A percentile compares a stretch with the other conserved stretches of the same genome.
phyloP scores from a whole-genome alignment of 2,888 invertebrate genomes.

The Drosophila sordidula region DNA sequence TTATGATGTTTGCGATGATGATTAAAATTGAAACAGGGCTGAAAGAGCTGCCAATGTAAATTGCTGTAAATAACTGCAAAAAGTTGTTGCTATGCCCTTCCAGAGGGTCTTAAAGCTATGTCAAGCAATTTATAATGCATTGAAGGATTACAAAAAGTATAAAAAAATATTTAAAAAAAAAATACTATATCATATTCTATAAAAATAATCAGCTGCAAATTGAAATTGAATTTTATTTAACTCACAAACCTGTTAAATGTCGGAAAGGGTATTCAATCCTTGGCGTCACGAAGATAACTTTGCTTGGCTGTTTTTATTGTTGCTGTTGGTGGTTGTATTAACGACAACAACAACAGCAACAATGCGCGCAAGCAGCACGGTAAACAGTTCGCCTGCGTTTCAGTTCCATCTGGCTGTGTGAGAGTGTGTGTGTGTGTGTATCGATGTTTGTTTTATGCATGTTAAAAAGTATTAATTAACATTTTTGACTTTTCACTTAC shows the following conservation, averaged over 20 bases:
- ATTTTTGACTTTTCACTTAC: slow-evolving; percentile 75
- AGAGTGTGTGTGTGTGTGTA: slow-evolving; percentile 25
- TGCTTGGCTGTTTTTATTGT: slow-evolving; percentile 6
- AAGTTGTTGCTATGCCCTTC: background rate
- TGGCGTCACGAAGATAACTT: background rate
- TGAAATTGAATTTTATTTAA: too few species aligned
- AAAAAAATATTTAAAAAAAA: too few species aligned
- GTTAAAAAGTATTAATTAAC: slow-evolving; percentile 80
- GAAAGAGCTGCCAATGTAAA: slow-evolving; percentile 63
- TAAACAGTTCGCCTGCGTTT: slow-evolving; percentile 45
- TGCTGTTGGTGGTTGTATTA: slow-evolving; percentile 42
- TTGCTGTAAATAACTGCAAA: slow-evolving; percentile 59
- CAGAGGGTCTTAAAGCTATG: background rate
- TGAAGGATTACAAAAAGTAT: too few species aligned
- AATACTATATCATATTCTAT: too few species aligned
- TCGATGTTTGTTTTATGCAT: slow-evolving; percentile 70
- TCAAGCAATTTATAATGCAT: too few species aligned
- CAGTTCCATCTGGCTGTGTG: slow-evolving; percentile 18
- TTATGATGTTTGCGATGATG: slow-evolving; percentile 31
- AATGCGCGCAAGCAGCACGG: slow-evolving; percentile 21
- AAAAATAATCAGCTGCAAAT: background rate
- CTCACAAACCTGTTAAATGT: too few species aligned
- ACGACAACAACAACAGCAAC: slow-evolving; percentile 35
- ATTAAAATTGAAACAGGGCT: slow-evolving; percentile 38
- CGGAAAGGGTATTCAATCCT: background rate